Evolutionary conservation across 1,140 invertebrate species (phyloP), one percentile per base, ranked within the genome.

Genomic region (Antheraea mylitta): DNA sequence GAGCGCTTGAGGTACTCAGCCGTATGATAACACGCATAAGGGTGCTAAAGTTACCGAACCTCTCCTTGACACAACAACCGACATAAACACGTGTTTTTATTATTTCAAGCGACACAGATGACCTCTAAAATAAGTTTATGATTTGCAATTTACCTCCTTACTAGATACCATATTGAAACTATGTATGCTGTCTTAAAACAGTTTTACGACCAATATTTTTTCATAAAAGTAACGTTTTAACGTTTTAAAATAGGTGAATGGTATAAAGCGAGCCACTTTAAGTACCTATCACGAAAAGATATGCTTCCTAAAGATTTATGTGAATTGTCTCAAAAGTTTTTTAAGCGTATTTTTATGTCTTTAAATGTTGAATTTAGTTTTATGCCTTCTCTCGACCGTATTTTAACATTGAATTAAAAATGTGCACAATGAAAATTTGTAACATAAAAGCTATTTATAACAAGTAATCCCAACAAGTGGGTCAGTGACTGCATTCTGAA

Each of bases 301-400:
- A 60, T 63, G 36, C 60, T 18, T 68, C 13, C 38, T 53, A 48
- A 69, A 74, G 69, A 74, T 74, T 74, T 74, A 74, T 74, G 67
- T 30, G 30, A 18, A 18, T 36, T 58, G 37, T 66, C 67, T 67
- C 48, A 66, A 74, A 71, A 74, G 67, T 71, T 53, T 53, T 74
- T 71, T 71, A 71, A 69, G 59, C 48, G 58, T 71, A 59, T 70
- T 69, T 74, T 74, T 74, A 70, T 68, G 66, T 68, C 22, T 62
- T 48, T 66, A 48, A 66, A 71, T 64, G 69, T 74, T 71, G 60
- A 67, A 74, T 66, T 74, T 71, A 66, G 58, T 69, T 69, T 71
- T 70, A 64, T 69, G 58, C 48, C 67, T 45, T 66, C 67, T 48
- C 67, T 53, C 48, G 60, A 48, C n/a, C 67, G 60, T 58, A 30